phyloP scores from a whole-genome alignment of 2,113 vertebrate species.

The Macaca nemestrina region DNA sequence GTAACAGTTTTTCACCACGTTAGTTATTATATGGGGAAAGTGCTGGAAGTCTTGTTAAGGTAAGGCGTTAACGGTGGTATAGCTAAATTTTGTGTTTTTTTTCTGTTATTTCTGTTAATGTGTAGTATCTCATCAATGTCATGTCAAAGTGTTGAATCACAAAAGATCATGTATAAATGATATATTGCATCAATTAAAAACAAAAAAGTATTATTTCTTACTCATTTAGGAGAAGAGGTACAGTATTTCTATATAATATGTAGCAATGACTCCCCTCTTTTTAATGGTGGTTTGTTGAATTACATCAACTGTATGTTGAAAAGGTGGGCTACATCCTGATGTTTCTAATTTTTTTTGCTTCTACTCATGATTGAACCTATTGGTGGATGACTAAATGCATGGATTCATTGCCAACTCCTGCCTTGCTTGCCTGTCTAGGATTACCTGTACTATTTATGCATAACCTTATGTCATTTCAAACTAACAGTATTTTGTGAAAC shows the following conservation, averaged over 20 bases:
- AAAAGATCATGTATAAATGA: not conserved
- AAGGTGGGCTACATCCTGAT: not conserved
- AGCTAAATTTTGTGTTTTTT: not conserved
- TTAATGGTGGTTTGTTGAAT: not conserved
- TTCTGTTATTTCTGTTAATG: not conserved
- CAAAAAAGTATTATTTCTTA: not conserved
- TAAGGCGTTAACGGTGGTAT: not conserved
- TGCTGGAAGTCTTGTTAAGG: not conserved
- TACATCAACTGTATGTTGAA: not conserved
- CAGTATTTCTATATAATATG: not conserved
- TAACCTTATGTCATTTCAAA: not conserved
- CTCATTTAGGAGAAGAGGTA: not conserved
- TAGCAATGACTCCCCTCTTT: not conserved
- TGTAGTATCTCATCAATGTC: not conserved
- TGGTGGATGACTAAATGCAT: no score
- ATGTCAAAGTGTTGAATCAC: not conserved
- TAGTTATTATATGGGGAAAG: not conserved
- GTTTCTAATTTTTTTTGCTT: not conserved
- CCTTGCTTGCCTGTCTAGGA: not conserved
- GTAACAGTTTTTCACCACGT: not conserved
- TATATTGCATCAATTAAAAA: not conserved
- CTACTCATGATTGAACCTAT: not conserved
- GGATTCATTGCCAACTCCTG: not conserved
- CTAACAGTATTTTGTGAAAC: not conserved
- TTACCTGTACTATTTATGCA: not conserved